These are phyloP conservation scores for Hybognathus amarus DNA, from an alignment of 2,797 vertebrate genomes.

Conservation along the genomic window DNA sequence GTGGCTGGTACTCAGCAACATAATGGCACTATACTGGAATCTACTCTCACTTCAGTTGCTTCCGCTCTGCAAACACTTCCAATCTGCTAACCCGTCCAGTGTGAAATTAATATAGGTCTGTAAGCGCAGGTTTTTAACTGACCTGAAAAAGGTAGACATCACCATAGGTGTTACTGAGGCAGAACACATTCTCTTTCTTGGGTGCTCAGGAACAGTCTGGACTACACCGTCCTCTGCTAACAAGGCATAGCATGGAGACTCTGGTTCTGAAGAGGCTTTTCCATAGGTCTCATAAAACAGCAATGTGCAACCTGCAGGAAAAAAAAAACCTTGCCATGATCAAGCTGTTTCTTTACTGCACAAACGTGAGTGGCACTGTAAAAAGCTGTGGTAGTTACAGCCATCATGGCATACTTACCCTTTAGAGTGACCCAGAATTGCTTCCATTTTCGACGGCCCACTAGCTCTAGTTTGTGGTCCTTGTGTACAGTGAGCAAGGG, in stretches of 20 bases:
- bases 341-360: neutral
- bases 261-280: constrained; percentile 78
- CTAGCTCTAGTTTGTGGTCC: constrained; percentile 89
- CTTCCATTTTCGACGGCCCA: constrained; percentile 87
- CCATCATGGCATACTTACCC: constrained; percentile 72
- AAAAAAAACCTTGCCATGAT: neutral
- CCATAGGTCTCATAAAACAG: constrained; percentile 90
- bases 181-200: constrained; percentile 92
- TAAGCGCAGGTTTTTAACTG: constrained; percentile 27
- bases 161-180: constrained; percentile 91
- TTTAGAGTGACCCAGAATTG: constrained; percentile 93
- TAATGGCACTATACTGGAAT: neutral
- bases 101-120: neutral
- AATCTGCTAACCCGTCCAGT: neutral
- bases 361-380: neutral
- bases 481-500: constrained; percentile 87
- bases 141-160: constrained; percentile 96
- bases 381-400: neutral
- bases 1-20: neutral
- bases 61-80: neutral
- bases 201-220: constrained; percentile 91
- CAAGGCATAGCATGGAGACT: constrained; percentile 81
- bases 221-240: constrained; percentile 89
- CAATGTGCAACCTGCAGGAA: constrained; percentile 83
- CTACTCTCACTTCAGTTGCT: neutral